Evolutionary conservation across 2,797 vertebrate genomes (phyloP), one percentile per base, ranked within the genome.

Genomic region (Lophotriccus pileatus): DNA sequence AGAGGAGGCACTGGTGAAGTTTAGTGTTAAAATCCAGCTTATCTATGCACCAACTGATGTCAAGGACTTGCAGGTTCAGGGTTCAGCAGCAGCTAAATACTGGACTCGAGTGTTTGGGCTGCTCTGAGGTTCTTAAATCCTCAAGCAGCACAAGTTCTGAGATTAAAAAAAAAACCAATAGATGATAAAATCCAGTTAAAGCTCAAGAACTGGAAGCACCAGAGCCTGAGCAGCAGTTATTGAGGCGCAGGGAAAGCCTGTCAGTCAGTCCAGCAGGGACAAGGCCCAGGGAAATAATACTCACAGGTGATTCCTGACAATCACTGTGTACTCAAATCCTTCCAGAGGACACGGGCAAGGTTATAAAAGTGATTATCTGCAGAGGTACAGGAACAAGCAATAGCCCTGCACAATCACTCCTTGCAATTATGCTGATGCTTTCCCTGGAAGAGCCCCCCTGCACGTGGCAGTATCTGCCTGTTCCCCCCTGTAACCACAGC

Each of bases 311-410:
- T 80, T 95, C 70, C 60, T 69, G 43, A 37, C 63, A 67, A 63
- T 58, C 73, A n/a, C 47, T 5, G 0, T 14, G 30, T 23, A 69
- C 83, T 90, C 69, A 62, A 41, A 77, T 30, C 83, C 83, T 93
- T 64, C 64, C 80, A 86, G 86, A 76, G 73, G 68, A 83, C 86
- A 77, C 30, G 46, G 68, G 18, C 68, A 62, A 77, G 82, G 76
- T 86, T 58, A 77, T 58, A 53, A 80, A 88, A 63, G 76, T 50
- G 52, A 67, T 93, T 88, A 47, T 66, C 44, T 47, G 79, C 80
- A 60, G 76, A 90, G 88, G 83, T 14, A 27, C 19, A 58, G 80
- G 76, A 90, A 81, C 52, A 84, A 82, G 67, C 59, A 94, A 62
- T 21, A 83, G 41, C 56, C 76, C 72, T 30, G 55, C 70, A 41